Evolutionary conservation across 1,140 invertebrate genomes (phyloP).

Genomic region (Macrostomum lignano): DNA sequence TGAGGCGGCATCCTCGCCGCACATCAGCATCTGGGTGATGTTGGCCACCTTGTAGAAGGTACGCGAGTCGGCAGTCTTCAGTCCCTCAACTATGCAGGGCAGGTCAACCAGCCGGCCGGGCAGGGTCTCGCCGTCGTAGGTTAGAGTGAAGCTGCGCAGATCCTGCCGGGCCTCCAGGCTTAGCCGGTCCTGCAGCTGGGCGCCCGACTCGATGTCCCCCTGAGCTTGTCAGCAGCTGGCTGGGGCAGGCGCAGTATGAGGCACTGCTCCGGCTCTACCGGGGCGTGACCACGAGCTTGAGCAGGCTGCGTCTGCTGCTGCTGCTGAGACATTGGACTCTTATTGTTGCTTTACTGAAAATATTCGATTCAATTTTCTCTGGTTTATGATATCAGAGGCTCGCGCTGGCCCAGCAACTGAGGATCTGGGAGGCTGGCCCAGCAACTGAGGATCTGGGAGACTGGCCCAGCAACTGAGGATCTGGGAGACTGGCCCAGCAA

Average conservation of each 20-base stretch:
- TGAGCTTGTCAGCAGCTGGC: not conserved
- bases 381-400: too few species aligned
- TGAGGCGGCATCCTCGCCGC: constrained; percentile 12
- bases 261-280: too few species aligned
- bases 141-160: not conserved
- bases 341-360: too few species aligned
- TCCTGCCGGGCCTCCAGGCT: not conserved
- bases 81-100: constrained; percentile 62
- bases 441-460: too few species aligned
- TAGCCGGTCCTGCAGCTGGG: not conserved
- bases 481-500: too few species aligned
- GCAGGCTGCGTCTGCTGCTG: too few species aligned
- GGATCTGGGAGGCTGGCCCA: too few species aligned
- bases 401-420: too few species aligned
- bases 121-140: not conserved
- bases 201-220: constrained; percentile 1
- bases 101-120: constrained; percentile 45
- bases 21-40: constrained; percentile 39
- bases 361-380: too few species aligned
- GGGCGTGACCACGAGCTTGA: too few species aligned
- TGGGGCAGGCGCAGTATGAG: constrained; percentile 4
- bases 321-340: too few species aligned
- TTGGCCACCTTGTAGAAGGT: constrained; percentile 89
- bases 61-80: constrained; percentile 79
- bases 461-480: too few species aligned